These are phyloP conservation scores for Serilophus lunatus DNA, from an alignment of 2,113 vertebrate genomes.

Conservation along the genomic window DNA sequence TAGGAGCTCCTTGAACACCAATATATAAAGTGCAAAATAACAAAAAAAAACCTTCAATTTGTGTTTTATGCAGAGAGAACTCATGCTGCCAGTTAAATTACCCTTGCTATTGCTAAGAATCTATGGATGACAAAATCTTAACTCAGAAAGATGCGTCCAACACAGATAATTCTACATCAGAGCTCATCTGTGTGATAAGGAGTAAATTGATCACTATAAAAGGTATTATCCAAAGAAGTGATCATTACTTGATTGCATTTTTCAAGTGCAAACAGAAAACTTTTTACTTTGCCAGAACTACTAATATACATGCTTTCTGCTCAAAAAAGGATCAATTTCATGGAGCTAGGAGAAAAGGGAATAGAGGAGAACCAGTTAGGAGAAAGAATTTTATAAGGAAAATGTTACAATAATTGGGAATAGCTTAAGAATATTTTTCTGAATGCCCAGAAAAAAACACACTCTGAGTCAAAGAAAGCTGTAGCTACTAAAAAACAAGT, in stretches of 20 bases:
- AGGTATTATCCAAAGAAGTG: background rate
- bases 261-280: constrained; percentile 16
- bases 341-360: background rate
- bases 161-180: constrained; percentile 26
- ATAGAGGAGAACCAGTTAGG: background rate
- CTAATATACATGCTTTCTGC: background rate
- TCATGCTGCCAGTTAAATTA: constrained; percentile 42
- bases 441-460: background rate
- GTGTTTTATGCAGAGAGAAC: constrained; percentile 11
- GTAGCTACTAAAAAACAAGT: background rate
- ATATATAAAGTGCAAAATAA: background rate
- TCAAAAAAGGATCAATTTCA: background rate
- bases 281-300: background rate
- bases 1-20: background rate
- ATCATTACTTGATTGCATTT: constrained; percentile 6
- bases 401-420: background rate
- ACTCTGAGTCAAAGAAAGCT: background rate
- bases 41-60: background rate
- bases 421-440: constrained; percentile 19
- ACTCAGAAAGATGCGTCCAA: constrained; percentile 19
- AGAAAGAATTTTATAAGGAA: constrained; percentile 4
- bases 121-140: constrained; percentile 1
- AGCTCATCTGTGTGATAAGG: background rate
- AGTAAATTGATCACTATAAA: constrained; percentile 30
- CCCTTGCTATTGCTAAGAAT: constrained; percentile 47